Base-by-base conservation (phyloP, 2,888 invertebrate species). In the Gastrophysa polygoni region DNA sequence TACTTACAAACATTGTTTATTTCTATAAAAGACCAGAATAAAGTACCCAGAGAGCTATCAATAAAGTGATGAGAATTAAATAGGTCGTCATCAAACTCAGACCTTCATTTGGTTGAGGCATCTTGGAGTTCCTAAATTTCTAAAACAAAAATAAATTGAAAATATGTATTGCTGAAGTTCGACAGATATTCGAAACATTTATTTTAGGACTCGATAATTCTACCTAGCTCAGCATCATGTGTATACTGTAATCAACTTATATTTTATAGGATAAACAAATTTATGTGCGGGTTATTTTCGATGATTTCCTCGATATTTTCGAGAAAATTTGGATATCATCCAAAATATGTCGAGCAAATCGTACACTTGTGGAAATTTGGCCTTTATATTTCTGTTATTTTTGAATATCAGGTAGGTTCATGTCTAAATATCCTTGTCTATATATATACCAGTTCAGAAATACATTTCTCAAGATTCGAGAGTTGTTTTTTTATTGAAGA, bases 21-120 rank as follows among this genome's bases (percentile, higher is more conserved):
- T 14, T 58, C 46, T 72, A 71, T 18, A 72, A 64, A 56, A 73
- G 58, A 60, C 73, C 73, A 24, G 73, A 60, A 61, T 73, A 73
- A 17, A 73, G 63, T 5, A 71, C 70, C 72, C 72, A 73, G 48
- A 73, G 61, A 17, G 72, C 71, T 63, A 72, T 56, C 29, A 73
- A 52, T 11, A 73, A 67, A n/a, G 68, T 61, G 61, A 73, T 71
- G 5, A 73, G 71, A 50, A 73, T 73, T 7, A 73, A 46, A 56
- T 73, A 73, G 11, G 73, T 73, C 1, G 72, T 73, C 47, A 73
- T 49, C 47, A 73, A 61, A 54, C 67, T 73, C 47, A 64, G 66
- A 65, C 73, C 73, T 67, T 72, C 73, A 34, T 64, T 69, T 16
- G 69, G 52, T 21, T 63, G 60, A 21, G 73, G 63, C 73, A 73